phyloP scores from a whole-genome alignment of 2,113 vertebrate genomes.

The Dicrurus megarhynchus region DNA sequence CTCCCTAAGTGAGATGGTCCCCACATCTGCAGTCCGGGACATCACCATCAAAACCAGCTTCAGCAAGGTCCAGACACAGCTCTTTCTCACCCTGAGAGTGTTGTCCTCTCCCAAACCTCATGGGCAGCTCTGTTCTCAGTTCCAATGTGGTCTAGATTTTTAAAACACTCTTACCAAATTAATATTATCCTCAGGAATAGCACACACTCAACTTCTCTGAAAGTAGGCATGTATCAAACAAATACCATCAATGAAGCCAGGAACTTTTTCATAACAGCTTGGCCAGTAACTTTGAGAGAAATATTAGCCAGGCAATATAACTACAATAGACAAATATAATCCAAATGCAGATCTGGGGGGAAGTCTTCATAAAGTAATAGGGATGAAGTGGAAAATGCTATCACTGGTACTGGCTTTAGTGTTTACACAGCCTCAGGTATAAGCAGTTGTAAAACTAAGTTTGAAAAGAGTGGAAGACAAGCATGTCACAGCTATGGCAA shows the following conservation, averaged over 20 bases:
- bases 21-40: neutral
- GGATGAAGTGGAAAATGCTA: neutral
- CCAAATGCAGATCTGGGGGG: neutral
- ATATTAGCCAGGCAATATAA: neutral
- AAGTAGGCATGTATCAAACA: accelerated
- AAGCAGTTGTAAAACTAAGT: neutral
- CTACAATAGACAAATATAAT: neutral
- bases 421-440: neutral
- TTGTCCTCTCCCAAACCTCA: neutral
- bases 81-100: neutral
- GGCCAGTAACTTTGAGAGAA: neutral
- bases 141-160: neutral
- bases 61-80: neutral
- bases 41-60: neutral
- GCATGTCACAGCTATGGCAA: neutral
- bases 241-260: neutral
- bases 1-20: neutral
- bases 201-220: neutral
- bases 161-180: neutral
- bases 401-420: neutral
- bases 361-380: neutral
- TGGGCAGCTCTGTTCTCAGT: neutral
- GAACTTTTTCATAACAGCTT: neutral
- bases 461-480: neutral
- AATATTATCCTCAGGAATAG: neutral